Evolutionary conservation across 2,113 vertebrate genomes (phyloP).

Genomic region (Columbina picui): DNA sequence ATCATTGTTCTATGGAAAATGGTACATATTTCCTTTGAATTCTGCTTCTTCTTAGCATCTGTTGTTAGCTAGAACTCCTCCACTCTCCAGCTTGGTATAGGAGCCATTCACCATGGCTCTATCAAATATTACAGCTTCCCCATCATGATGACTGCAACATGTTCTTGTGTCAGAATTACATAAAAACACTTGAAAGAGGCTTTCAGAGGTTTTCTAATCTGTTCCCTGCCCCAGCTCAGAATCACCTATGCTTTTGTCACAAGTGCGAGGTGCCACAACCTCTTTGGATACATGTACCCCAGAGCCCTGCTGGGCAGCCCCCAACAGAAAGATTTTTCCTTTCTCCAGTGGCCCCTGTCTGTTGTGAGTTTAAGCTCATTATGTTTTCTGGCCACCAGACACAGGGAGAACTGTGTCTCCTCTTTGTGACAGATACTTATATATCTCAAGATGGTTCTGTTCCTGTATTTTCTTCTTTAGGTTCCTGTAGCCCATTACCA

Average conservation of each 20-base stretch:
- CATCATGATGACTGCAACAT: not conserved
- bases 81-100: not conserved
- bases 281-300: not conserved
- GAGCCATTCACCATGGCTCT: not conserved
- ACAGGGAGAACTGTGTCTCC: not conserved
- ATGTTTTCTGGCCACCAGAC: not conserved
- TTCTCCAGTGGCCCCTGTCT: not conserved
- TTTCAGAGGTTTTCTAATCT: not conserved
- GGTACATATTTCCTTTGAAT: not conserved
- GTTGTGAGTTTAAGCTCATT: not conserved
- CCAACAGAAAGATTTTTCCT: not conserved
- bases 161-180: not conserved
- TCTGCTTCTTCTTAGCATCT: not conserved
- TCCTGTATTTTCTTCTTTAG: not conserved
- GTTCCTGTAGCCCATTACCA: not conserved
- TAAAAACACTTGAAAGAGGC: not conserved
- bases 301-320: not conserved
- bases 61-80: not conserved
- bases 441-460: not conserved
- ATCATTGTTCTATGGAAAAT: not conserved
- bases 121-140: not conserved
- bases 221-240: not conserved
- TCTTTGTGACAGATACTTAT: not conserved
- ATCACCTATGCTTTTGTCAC: not conserved
- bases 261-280: not conserved